Conservation (phyloP, 35 echinoderm and acorn worm genomes). For the Anneissia japonica region DNA sequence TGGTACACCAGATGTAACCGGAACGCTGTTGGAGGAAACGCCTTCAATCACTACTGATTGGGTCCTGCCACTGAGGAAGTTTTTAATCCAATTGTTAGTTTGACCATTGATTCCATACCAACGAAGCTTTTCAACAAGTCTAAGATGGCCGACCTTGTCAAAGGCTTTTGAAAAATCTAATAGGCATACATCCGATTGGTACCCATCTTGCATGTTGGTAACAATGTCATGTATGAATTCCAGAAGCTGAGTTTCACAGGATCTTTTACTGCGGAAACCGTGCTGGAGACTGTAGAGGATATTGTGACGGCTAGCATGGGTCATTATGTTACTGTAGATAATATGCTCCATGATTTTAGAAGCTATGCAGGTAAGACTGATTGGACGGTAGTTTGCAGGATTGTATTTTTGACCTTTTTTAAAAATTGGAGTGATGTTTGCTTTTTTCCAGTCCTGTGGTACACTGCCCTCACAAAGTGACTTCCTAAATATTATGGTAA, state of each 20-base stretch:
- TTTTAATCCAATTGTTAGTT: conserved; percentile 7
- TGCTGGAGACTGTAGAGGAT: conserved; percentile 36
- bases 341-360: conserved; percentile 58
- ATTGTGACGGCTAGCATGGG: conserved; percentile 10
- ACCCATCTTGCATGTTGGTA: not conserved
- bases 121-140: conserved; percentile 16
- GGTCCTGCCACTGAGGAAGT: not conserved
- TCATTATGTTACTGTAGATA: conserved; percentile 20
- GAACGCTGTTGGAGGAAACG: not conserved
- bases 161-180: conserved; percentile 13
- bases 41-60: conserved; percentile 4
- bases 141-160: conserved; percentile 16
- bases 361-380: conserved; percentile 44
- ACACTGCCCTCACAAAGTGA: not conserved
- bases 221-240: not conserved
- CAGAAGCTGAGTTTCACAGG: not conserved
- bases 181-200: not conserved
- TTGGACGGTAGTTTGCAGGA: conserved; percentile 35
- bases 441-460: conserved; percentile 48
- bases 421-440: conserved; percentile 54
- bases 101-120: conserved; percentile 25
- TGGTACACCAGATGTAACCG: not conserved
- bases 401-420: conserved; percentile 44
- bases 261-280: conserved; percentile 30
- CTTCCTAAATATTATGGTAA: not conserved